Base-by-base conservation (phyloP, 2,888 invertebrate species). In the Drosophila meridionalis region DNA sequence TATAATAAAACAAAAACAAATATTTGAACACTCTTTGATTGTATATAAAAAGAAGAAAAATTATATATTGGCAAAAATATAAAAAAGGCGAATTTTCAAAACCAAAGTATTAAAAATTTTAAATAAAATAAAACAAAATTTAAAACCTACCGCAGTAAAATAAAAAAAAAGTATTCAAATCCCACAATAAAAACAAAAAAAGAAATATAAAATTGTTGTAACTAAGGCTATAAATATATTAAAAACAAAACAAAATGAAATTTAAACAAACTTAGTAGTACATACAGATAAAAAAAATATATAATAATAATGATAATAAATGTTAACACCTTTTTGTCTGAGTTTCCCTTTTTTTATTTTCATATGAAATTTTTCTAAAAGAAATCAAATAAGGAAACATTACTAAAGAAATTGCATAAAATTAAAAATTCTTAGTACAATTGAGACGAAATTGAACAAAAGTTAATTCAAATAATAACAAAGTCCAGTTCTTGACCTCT, bases 61-160 rank as follows among this genome's bases (percentile, higher is more conserved):
- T 57, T 45, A 56, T 65, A 75, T 71, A 80, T 85, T 87, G 80
- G 85, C 85, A 61, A 53, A 71, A 53, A 50, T 14, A 36, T 53
- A 65, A 20, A 73, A 63, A 71, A 75, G 20, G 65, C 58, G 45
- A 72, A 71, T 74, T 78, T 67, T 67, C 34, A 77, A 83, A 83
- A 73, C 67, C 70, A 80, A 88, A 83, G 68, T 77, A 80, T 77
- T 73, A 65, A 76, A 65, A 58, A 71, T 43, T 36, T n/a, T 9
- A 30, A 32, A 26, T 38, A 14, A 50, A 50, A 52, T 12, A 20
- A 85, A 74, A 83, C 88, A 55, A 66, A 69, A 84, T 20, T 20
- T 20, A 20, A 73, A 74, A 83, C 88, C 86, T 86, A 86, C 79
- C 88, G 86, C 77, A 82, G 68, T 79, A 86, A 68, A 80, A 20